Percentiles rank a stretch among this genome's conserved stretches.
Conservation (phyloP, 2,888 invertebrate genomes). For the Nycteola revayana region DNA sequence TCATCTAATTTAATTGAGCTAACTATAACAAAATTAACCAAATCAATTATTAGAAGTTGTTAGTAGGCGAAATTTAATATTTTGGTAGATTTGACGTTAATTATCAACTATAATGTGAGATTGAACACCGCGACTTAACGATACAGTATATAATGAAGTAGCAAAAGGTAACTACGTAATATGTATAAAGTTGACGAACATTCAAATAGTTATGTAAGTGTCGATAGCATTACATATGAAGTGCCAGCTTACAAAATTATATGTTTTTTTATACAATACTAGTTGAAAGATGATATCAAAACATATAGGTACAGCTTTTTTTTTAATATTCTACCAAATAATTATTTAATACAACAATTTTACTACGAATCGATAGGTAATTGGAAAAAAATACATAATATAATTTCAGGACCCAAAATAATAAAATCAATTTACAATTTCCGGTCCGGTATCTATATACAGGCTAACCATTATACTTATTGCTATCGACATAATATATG, state of each 20-base stretch:
- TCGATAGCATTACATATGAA: too few relatives aligned
- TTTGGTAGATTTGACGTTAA: constrained; percentile 43
- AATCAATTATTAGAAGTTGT: constrained; percentile 48
- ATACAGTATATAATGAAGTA: constrained; percentile 40
- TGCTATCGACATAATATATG: constrained; percentile 15
- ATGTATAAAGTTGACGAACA: constrained; percentile 37
- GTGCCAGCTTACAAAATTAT: too few relatives aligned
- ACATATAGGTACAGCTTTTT: too few relatives aligned
- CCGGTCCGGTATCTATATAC: too few relatives aligned
- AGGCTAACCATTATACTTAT: constrained; percentile 1
- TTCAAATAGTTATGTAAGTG: constrained; percentile 23
- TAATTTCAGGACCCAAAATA: too few relatives aligned
- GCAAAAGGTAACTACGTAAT: constrained; percentile 25
- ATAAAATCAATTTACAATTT: too few relatives aligned
- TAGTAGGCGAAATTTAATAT: constrained; percentile 48
- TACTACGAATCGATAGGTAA: too few relatives aligned
- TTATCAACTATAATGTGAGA: constrained; percentile 55
- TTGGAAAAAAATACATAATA: too few relatives aligned
- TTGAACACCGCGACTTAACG: constrained; percentile 61
- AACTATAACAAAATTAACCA: constrained; percentile 36
- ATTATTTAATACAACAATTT: too few relatives aligned
- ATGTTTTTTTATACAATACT: too few relatives aligned
- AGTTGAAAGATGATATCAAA: too few relatives aligned
- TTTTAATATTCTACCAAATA: too few relatives aligned
- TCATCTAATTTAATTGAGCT: constrained; percentile 35